phyloP scores from a whole-genome alignment of 2,888 invertebrate species.

The Sinodicranocentrus sp. region DNA sequence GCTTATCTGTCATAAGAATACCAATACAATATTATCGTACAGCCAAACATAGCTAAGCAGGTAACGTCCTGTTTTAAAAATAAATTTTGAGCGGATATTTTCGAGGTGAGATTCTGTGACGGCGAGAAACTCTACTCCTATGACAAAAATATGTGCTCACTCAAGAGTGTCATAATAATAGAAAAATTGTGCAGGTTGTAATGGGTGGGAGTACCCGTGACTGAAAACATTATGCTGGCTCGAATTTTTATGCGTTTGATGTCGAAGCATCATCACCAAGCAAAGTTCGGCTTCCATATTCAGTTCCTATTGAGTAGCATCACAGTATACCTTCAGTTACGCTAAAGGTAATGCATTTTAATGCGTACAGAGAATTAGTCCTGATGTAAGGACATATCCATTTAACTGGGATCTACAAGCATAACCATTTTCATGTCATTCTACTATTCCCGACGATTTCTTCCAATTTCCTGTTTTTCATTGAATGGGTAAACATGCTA shows the following conservation, averaged over 20 bases:
- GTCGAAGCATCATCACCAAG: not conserved
- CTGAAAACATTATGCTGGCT: conserved; percentile 14
- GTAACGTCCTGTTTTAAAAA: no score
- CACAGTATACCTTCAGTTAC: no score
- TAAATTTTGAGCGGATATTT: conserved; percentile 37
- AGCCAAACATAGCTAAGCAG: no score
- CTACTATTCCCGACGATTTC: not conserved
- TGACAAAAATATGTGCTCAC: conserved; percentile 20
- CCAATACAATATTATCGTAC: no score
- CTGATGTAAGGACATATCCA: no score
- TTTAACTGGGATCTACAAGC: no score
- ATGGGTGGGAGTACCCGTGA: conserved; percentile 36
- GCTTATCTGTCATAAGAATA: no score
- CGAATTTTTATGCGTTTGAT: no score
- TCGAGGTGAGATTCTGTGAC: conserved; percentile 49
- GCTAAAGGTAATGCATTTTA: conserved; percentile 5
- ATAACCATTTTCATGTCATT: no score
- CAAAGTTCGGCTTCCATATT: no score
- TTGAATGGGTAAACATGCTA: conserved; percentile 10
- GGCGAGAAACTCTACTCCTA: not conserved
- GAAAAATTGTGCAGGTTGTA: conserved; percentile 6
- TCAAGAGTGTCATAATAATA: conserved; percentile 37
- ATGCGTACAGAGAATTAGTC: no score
- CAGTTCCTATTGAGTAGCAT: no score
- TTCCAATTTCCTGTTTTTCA: conserved; percentile 46